These are phyloP conservation scores for Pocillopora meandrina DNA, from an alignment of 92 coral and sea anemone genomes.

Conservation along the genomic window DNA sequence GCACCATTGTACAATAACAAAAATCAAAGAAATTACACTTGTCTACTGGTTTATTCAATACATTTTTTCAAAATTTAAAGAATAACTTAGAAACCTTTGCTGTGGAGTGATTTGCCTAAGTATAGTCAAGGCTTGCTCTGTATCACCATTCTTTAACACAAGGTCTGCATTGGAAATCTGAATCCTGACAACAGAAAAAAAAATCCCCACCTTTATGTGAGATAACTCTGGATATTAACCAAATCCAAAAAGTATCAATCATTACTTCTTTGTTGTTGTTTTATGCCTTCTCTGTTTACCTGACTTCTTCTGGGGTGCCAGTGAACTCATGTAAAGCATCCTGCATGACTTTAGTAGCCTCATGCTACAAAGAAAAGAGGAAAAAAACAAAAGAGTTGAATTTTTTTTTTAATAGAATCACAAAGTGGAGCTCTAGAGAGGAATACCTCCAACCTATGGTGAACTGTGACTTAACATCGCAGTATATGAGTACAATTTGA, in stretches of 20 bases:
- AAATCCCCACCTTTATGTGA: neutral
- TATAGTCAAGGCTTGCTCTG: slow-evolving; percentile 85
- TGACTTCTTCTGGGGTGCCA: slow-evolving; percentile 93
- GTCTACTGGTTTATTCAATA: neutral
- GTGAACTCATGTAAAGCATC: slow-evolving; percentile 94
- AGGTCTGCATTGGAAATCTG: slow-evolving; percentile 94
- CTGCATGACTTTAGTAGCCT: slow-evolving; percentile 96
- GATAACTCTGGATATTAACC: neutral
- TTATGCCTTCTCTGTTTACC: slow-evolving; percentile 44
- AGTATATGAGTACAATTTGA: too few species aligned
- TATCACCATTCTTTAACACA: slow-evolving; percentile 90
- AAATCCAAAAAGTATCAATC: too few species aligned
- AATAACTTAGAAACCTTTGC: slow-evolving; percentile 76
- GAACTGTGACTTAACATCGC: too few species aligned
- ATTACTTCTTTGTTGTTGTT: neutral
- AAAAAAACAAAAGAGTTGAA: neutral
- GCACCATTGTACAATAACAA: too few species aligned
- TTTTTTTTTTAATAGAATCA: neutral
- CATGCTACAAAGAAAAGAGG: slow-evolving; percentile 69
- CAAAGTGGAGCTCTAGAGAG: neutral
- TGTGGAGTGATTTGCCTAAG: slow-evolving; percentile 88
- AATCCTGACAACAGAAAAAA: slow-evolving; percentile 56
- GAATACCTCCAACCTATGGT: too few species aligned
- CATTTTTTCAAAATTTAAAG: neutral
- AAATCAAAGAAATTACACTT: neutral